Evolutionary conservation across 2,113 vertebrate species (phyloP).

Genomic region (Brevimyrus niger): DNA sequence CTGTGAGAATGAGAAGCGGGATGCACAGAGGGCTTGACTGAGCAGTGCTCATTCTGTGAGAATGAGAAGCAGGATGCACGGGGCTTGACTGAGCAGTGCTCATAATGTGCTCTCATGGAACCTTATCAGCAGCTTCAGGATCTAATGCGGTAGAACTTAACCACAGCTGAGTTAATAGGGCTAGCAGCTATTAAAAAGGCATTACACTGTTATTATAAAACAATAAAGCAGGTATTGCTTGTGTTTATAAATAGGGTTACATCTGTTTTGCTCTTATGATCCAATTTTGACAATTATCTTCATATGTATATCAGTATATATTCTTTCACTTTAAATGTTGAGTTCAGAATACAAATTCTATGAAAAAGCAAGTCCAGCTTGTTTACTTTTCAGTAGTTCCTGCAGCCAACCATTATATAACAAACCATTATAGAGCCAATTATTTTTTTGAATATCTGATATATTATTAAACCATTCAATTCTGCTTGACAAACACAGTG

Average conservation of each 20-base stretch:
- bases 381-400: constrained; percentile 80
- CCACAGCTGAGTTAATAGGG: constrained; percentile 28
- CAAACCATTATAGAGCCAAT: background rate
- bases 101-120: constrained; percentile 36
- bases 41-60: constrained; percentile 32
- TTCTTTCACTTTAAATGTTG: background rate
- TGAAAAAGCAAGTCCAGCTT: constrained; percentile 84
- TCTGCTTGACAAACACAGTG: background rate
- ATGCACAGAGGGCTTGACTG: too few relatives aligned
- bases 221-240: constrained; percentile 2
- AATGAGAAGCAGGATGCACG: background rate
- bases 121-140: constrained; percentile 40
- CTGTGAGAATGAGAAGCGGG: too few relatives aligned
- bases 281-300: background rate
- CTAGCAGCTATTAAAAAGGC: constrained; percentile 39
- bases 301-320: background rate
- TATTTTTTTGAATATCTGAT: background rate
- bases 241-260: background rate
- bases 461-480: background rate
- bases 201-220: background rate
- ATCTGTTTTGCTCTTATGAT: background rate
- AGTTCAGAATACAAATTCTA: background rate
- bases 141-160: constrained; percentile 42
- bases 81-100: constrained; percentile 21
- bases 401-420: constrained; percentile 50